These are phyloP conservation scores for Gymnoscelis rufifasciata DNA, from an alignment of 2,888 invertebrate genomes.

Conservation along the genomic window DNA sequence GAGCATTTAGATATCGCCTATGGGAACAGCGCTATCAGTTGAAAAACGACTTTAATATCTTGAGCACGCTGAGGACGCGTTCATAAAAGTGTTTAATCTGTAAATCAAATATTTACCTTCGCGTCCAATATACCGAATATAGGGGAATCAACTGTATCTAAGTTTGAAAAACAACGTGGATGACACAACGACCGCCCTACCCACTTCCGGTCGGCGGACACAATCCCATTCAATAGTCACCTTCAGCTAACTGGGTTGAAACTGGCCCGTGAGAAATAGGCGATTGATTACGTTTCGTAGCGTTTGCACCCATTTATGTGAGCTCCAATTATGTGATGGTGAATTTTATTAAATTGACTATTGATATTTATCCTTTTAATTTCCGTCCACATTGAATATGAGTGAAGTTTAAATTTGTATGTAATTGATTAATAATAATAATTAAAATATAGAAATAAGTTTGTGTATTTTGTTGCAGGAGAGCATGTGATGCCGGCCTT, in stretches of 20 bases:
- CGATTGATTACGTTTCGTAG: constrained; percentile 43
- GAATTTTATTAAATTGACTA: constrained; percentile 1
- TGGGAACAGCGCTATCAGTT: constrained; percentile 57
- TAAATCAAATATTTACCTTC: constrained; percentile 29
- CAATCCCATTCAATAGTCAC: constrained; percentile 65
- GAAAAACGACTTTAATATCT: constrained; percentile 29
- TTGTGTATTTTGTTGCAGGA: constrained; percentile 61
- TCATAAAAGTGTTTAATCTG: constrained; percentile 29
- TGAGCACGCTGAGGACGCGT: constrained; percentile 28
- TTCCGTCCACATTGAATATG: not conserved
- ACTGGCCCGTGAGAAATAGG: constrained; percentile 67
- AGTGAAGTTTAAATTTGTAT: no score
- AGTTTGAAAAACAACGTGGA: constrained; percentile 56
- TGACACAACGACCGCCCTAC: constrained; percentile 60
- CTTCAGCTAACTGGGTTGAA: constrained; percentile 56
- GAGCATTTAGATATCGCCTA: constrained; percentile 43
- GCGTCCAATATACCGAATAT: constrained; percentile 31
- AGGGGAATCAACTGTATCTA: constrained; percentile 38
- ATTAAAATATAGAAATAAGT: not conserved
- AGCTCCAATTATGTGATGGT: constrained; percentile 24
- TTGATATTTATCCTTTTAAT: not conserved
- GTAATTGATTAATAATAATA: not conserved
- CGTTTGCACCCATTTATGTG: constrained; percentile 31
- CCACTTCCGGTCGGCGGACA: constrained; percentile 62
- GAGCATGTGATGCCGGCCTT: constrained; percentile 80